Base-by-base conservation (phyloP, 2,888 invertebrate genomes). In the Colostygia pectinataria region DNA sequence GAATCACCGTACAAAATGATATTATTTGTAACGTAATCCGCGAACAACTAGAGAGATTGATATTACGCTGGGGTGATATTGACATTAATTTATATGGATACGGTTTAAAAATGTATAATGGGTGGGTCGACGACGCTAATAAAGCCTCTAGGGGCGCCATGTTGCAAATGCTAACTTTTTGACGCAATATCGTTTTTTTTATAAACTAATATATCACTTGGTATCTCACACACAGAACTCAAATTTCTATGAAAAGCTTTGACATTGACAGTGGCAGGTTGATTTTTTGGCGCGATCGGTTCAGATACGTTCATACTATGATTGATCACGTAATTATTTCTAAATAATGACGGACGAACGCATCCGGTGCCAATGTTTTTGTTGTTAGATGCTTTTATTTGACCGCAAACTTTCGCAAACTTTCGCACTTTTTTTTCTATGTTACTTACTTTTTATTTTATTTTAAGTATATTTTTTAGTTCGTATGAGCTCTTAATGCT, bases 41-140 rank as follows among this genome's bases (percentile, higher is more conserved):
- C 85, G 87, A 89, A 90, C 89, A 86, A 87, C 84, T 84, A 80
- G 68, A 71, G 77, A 83, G 88, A 89, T 86, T 89, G 88, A 89
- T 88, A 88, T 82, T 84, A 83, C 89, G 73, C 88, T 80, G 67
- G 89, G 89, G 89, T 84, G 80, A 80, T 80, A 83, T 87, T 82
- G 88, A 81, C 90, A 87, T 88, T 89, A 90, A 90, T 90, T 89
- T 90, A 89, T 90, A 89, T 88, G 87, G 88, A 83, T 86, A 88
- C 87, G 88, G 83, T 90, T 88, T 89, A 90, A 90, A 90, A 90
- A 88, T 88, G 86, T 87, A 89, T 88, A 90, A 89, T 87, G 82
- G 82, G 74, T 76, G 77, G 78, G 78, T 77, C 71, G 77, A 63
- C 74, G 72, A 69, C 80, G 74, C 87, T 90, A 90, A 90, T 90